Evolutionary conservation across 2,888 invertebrate species (phyloP).

Genomic region (Spodoptera littoralis): DNA sequence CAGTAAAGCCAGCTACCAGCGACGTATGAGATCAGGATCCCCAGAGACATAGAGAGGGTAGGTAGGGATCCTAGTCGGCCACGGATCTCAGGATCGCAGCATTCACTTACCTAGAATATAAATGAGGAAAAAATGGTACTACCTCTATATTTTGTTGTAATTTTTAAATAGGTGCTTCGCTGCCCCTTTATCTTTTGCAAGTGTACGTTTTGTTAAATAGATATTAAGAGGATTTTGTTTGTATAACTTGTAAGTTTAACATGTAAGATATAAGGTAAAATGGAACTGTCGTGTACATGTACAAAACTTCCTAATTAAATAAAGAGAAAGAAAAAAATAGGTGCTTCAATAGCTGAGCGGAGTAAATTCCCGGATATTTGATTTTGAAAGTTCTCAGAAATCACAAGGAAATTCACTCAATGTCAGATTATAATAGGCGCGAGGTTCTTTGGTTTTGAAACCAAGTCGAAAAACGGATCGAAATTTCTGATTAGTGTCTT

Average conservation of each 20-base stretch:
- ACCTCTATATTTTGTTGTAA: neutral
- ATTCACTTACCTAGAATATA: constrained; percentile 88
- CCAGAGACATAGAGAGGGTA: constrained; percentile 90
- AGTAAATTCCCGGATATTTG: neutral
- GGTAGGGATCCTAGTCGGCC: constrained; percentile 91
- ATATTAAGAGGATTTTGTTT: too few species aligned
- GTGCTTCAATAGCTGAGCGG: neutral
- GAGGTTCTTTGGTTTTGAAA: neutral
- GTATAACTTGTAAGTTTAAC: too few species aligned
- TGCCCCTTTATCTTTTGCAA: too few species aligned
- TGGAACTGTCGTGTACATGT: too few species aligned
- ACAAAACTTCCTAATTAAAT: too few species aligned
- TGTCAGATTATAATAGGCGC: neutral
- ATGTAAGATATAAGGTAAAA: too few species aligned
- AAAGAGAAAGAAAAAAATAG: too few species aligned
- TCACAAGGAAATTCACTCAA: too few species aligned
- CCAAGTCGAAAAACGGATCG: too few species aligned
- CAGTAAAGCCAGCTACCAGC: constrained; percentile 89
- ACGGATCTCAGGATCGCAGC: constrained; percentile 90
- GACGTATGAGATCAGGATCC: constrained; percentile 89
- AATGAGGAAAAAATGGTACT: neutral
- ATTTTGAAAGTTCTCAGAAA: too few species aligned
- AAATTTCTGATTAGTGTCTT: too few species aligned
- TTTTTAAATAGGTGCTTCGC: neutral
- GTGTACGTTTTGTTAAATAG: too few species aligned